Evolutionary conservation across 2,888 invertebrate species (phyloP), one percentile per base, ranked within the genome.

Genomic region (Troglohyphantes excavatus): DNA sequence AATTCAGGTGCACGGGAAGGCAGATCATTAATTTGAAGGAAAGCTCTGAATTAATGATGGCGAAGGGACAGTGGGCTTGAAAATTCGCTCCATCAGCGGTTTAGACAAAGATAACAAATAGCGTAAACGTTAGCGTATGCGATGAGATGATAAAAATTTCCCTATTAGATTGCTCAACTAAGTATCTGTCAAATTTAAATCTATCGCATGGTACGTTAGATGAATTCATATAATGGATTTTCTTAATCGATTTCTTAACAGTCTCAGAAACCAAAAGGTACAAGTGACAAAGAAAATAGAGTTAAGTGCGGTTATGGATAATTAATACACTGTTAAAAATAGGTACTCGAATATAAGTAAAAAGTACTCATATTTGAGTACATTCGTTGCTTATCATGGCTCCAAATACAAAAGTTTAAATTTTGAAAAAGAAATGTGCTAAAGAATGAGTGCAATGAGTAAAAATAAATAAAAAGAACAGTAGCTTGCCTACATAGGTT

Each of bases 41-140:
- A 70, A 63, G 72, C 13, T 83, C 46, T 39, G 83, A 46, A 83
- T 73, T 83, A 83, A 73, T 83, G 73, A 70, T 70, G 70, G 67
- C 68, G 53, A 33, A 19, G 23, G 33, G 21, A 11, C 46, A 29
- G 75, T 29, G 11, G 29, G 33, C 53, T 29, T 59, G 75, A 53
- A 29, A 33, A 46, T 46, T 73, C 53, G 13, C 53, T 21, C n/a
- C 29, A 73, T 27, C 53, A 73, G 53, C 27, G 53, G 53, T 29
- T 27, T 61, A 53, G 23, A 19, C 19, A 27, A 61, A 59, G 75
- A 59, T 75, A 61, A 13, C 59, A 33, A 75, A 61, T 13, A 19
- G 29, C 59, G 27, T 43, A 68, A 70, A 70, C 29, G 33, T 39
- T 70, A 21, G 9, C 68, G 11, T 26, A 27, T 26, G 39, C 43